A percentile compares a stretch with the other conserved stretches of the same genome.
These are phyloP conservation scores for Drosophila borealis DNA, from an alignment of 2,888 invertebrate species.

Conservation along the genomic window DNA sequence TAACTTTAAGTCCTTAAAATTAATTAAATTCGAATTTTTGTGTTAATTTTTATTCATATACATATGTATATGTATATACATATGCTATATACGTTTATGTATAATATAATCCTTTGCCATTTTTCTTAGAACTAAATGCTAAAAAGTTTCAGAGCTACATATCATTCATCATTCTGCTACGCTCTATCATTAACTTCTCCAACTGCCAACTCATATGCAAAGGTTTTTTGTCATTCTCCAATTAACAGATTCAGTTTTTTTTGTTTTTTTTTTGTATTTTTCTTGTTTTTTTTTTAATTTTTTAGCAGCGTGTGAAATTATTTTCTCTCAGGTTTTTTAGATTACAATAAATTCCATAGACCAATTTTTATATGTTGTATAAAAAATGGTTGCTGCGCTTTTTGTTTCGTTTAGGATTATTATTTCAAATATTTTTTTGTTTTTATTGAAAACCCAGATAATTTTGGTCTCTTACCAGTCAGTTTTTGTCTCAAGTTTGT, in stretches of 20 bases:
- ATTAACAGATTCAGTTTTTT: constrained; percentile 69
- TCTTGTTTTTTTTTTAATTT: constrained; percentile 53
- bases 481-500: constrained; percentile 81
- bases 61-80: constrained; percentile 49
- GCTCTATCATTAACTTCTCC: constrained; percentile 37
- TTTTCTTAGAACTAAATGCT: constrained; percentile 70
- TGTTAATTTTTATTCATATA: constrained; percentile 78
- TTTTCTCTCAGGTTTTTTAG: constrained; percentile 41
- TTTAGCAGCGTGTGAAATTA: constrained; percentile 56
- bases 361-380: constrained; percentile 68
- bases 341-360: constrained; percentile 83
- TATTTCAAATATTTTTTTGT: constrained; percentile 35
- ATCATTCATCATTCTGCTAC: constrained; percentile 40
- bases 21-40: constrained; percentile 84
- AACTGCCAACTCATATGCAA: constrained; percentile 59
- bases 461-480: constrained; percentile 85
- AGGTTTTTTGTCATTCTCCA: constrained; percentile 43
- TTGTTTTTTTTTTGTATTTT: constrained; percentile 27
- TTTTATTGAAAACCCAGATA: constrained; percentile 85
- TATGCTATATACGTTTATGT: constrained; percentile 44
- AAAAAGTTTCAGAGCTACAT: constrained; percentile 74
- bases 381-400: constrained; percentile 74
- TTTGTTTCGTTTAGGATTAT: constrained; percentile 38
- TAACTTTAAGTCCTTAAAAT: constrained; percentile 78
- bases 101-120: constrained; percentile 64